These are phyloP conservation scores for Miltochrista miniata DNA, from an alignment of 2,888 invertebrate genomes.

Conservation along the genomic window DNA sequence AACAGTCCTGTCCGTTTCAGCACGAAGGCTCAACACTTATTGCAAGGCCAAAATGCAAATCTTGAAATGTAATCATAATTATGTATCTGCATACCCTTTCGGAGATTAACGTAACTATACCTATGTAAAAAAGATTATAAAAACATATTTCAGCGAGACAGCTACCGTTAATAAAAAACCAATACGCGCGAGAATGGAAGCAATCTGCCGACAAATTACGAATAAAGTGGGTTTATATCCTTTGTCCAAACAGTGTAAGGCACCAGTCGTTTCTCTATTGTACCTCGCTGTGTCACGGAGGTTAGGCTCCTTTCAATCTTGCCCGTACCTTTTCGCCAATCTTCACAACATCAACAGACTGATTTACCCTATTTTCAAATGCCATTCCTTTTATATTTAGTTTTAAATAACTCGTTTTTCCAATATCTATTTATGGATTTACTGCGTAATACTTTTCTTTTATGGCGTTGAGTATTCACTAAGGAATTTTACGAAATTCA, in stretches of 20 bases:
- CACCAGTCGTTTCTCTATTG: constrained; percentile 22
- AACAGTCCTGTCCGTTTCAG: too few relatives aligned
- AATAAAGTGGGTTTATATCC: constrained; percentile 30
- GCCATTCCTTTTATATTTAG: background rate
- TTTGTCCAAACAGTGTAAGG: constrained; percentile 20
- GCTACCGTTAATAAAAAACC: constrained; percentile 19
- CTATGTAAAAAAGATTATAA: too few relatives aligned
- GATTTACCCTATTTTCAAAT: constrained; percentile 18
- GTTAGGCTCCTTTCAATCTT: constrained; percentile 22
- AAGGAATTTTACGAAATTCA: too few relatives aligned
- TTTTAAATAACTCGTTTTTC: background rate
- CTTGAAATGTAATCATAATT: too few relatives aligned
- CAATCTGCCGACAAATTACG: constrained; percentile 37
- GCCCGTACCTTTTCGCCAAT: constrained; percentile 33
- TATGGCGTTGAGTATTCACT: too few relatives aligned
- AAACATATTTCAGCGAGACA: too few relatives aligned
- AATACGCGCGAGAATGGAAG: constrained; percentile 23
- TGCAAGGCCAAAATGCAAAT: too few relatives aligned
- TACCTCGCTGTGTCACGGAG: constrained; percentile 17
- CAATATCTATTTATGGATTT: too few relatives aligned
- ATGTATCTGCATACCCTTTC: too few relatives aligned
- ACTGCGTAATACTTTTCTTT: too few relatives aligned
- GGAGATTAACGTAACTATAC: too few relatives aligned
- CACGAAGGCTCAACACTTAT: too few relatives aligned
- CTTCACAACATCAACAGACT: constrained; percentile 26